These are phyloP conservation scores for Naja naja DNA, from an alignment of 2,113 vertebrate genomes.

Conservation along the genomic window DNA sequence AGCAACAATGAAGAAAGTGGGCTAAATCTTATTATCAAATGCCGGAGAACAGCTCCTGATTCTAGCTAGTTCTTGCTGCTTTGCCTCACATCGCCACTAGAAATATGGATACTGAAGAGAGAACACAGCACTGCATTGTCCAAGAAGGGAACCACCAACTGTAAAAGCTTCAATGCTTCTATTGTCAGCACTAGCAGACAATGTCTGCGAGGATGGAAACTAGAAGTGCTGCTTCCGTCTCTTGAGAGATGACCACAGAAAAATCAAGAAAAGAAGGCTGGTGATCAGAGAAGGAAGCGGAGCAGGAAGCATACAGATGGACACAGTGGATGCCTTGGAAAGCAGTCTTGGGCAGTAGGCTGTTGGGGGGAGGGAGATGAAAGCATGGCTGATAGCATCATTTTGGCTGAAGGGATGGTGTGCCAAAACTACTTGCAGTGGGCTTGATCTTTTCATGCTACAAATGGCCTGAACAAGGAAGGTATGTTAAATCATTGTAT, in stretches of 20 bases:
- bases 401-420: constrained; percentile 74
- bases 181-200: constrained; percentile 39
- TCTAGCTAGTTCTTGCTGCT: constrained; percentile 57
- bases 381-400: constrained; percentile 73
- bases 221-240: constrained; percentile 55
- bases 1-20: constrained; percentile 70
- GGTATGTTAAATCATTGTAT: constrained; percentile 73
- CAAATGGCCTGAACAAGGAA: constrained; percentile 74
- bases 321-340: constrained; percentile 66
- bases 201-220: constrained; percentile 25
- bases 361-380: constrained; percentile 62
- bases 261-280: constrained; percentile 51
- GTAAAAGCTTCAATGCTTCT: constrained; percentile 62
- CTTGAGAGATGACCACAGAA: constrained; percentile 55
- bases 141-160: constrained; percentile 62
- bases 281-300: constrained; percentile 59
- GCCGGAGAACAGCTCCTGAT: constrained; percentile 48
- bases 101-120: constrained; percentile 76
- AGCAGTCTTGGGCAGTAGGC: constrained; percentile 65
- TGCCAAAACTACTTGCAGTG: constrained; percentile 75
- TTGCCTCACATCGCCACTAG: constrained; percentile 47
- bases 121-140: constrained; percentile 74
- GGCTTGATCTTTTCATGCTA: constrained; percentile 65
- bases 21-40: constrained; percentile 62
- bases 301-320: constrained; percentile 70